Base-by-base conservation (phyloP, 2,888 invertebrate genomes). In the Andrena flavipes region DNA sequence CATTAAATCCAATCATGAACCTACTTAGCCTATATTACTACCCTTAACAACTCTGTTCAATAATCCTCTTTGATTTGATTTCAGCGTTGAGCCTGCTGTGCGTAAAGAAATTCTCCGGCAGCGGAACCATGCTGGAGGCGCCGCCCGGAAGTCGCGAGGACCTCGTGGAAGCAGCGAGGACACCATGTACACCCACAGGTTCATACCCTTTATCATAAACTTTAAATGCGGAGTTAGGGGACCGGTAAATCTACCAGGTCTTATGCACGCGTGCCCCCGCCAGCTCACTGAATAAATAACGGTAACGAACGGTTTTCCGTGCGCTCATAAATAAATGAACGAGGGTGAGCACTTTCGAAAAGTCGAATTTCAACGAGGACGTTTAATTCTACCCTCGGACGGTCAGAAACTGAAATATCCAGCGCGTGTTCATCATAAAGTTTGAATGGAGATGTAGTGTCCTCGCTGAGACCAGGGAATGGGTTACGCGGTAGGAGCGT, bases 1-100 rank as follows among this genome's bases (percentile, higher is more conserved):
- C 42, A 42, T 42, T 42, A 42, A 16, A 16, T 16, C 5, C 16
- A 42, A 42, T 42, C 16, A 4, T 16, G 42, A 20, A 20, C 20
- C 13, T 8, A 35, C 35, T 10, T 35, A 42, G 7, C 60, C 29
- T 26, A 26, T 59, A 13, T 10, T 26, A 10, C n/a, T 23, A n/a
- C 35, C 13, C 23, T 64, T 42, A 23, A 54, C 8, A 26, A 51
- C 16, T 8, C 29, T 20, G 10, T 8, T 10, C 23, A 16, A 69
- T 16, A 6, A 5, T 13, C 35, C 13, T 23, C n/a, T 23, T 8
- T 56, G 56, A 4, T 68, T 42, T 51, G 54, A 49, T 91, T 90
- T 1, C 87, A 93, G 93, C 93, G 90, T 89, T 93, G 81, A 92
- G 93, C 92, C 93, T 93, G 93, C 93, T 93, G 87, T 93, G 93